Evolutionary conservation across 2,113 vertebrate genomes (phyloP).

Genomic region (Pleuronectes platessa): DNA sequence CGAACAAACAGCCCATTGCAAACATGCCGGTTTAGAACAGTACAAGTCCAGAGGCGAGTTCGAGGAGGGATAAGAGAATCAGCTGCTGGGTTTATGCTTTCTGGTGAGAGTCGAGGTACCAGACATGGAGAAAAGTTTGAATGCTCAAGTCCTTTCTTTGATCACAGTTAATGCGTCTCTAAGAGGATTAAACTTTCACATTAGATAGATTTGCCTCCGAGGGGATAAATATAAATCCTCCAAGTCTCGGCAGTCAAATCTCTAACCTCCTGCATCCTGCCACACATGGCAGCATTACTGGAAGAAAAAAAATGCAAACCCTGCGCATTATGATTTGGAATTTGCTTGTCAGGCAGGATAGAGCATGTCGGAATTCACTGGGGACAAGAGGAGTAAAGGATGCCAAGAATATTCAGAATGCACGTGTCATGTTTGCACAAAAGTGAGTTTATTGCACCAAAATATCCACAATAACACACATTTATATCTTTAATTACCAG

Average conservation of each 20-base stretch:
- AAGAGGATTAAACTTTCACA: slow-evolving; percentile 75
- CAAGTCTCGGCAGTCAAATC: slow-evolving; percentile 59
- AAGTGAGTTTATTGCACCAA: background rate
- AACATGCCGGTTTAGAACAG: no score
- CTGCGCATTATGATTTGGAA: slow-evolving; percentile 35
- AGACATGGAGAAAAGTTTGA: slow-evolving; percentile 44
- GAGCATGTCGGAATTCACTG: slow-evolving; percentile 29
- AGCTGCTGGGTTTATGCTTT: slow-evolving; percentile 24
- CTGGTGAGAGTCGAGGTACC: slow-evolving; percentile 23
- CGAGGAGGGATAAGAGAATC: slow-evolving; percentile 19
- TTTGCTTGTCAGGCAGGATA: slow-evolving; percentile 39
- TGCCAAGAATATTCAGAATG: slow-evolving; percentile 18
- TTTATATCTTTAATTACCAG: no score
- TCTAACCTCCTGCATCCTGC: slow-evolving; percentile 54
- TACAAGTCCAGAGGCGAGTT: background rate
- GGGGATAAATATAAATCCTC: slow-evolving; percentile 68
- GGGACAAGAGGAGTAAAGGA: slow-evolving; percentile 9
- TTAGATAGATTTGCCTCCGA: slow-evolving; percentile 69
- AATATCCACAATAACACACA: background rate
- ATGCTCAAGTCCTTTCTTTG: slow-evolving; percentile 64
- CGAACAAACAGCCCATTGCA: no score
- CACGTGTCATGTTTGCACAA: slow-evolving; percentile 20
- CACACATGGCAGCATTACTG: slow-evolving; percentile 32
- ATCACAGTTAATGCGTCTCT: slow-evolving; percentile 65
- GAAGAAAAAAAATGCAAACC: slow-evolving; percentile 52